Conservation (phyloP, 1,140 invertebrate species). For the Homarus americanus region DNA sequence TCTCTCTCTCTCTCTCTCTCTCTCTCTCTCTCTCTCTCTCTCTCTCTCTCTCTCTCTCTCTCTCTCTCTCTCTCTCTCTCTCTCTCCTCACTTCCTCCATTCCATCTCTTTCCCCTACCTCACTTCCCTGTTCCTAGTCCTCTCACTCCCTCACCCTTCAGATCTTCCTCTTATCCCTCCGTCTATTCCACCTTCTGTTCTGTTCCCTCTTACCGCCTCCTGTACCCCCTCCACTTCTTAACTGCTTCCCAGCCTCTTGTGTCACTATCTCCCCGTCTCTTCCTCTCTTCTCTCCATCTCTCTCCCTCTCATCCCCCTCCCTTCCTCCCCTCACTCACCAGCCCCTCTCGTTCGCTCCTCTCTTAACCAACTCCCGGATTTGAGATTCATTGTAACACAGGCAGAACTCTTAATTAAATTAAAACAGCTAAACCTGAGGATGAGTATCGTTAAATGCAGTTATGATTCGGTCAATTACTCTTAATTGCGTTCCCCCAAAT, state of each 20-base stretch:
- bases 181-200: no score
- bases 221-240: background rate
- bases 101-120: no score
- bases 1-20: no score
- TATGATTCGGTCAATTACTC: slow-evolving; percentile 56
- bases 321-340: background rate
- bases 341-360: background rate
- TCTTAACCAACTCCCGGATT: background rate
- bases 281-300: background rate
- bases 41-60: no score
- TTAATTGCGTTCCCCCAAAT: slow-evolving; percentile 34
- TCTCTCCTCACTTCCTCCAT: no score
- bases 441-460: slow-evolving; percentile 49
- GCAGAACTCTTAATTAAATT: slow-evolving; percentile 58
- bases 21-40: no score
- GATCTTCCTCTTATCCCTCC: no score
- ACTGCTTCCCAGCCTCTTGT: background rate
- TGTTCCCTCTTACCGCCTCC: no score
- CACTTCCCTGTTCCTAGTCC: no score
- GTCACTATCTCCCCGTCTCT: background rate
- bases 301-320: no score
- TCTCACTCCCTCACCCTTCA: no score
- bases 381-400: slow-evolving; percentile 1
- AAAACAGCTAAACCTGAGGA: slow-evolving; percentile 44
- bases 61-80: no score